Evolutionary conservation across 1,140 invertebrate genomes (phyloP), one percentile per base, ranked within the genome.

Genomic region (Sminthurides bifidus): DNA sequence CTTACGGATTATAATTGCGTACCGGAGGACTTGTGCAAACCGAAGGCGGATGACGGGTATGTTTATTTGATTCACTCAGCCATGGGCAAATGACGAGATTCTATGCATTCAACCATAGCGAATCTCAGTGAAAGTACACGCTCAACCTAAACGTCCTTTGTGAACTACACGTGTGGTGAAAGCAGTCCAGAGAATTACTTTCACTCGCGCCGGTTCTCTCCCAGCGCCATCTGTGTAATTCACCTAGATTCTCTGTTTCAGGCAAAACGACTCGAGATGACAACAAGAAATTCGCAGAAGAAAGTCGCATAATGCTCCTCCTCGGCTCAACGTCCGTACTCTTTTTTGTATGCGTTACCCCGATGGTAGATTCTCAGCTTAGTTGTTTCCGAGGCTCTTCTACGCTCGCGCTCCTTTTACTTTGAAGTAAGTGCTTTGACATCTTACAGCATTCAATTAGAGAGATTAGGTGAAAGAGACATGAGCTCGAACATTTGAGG

Each of bases 351-450:
- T 84, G 83, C 67, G 81, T 84, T 46, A 84, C 81, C 17, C 83
- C 83, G 0, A 83, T 84, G 77, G 81, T 82, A 26, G n/a, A 80
- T 84, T 51, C 70, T 85, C 0, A 82, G 82, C 59, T 76, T 83
- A 43, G 82, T 81, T 23, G 71, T 83, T 31, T 79, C 77, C 21
- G 76, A 81, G 56, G 71, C 71, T 49, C 79, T 81, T 63, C 72
- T 81, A 49, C 74, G 73, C 29, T 61, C 54, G 48, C 74, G 73
- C 29, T 61, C 54, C 8, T 81, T 79, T 64, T 74, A 77, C 52
- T 82, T 82, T 67, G 80, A 82, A 73, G 79, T 78, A 67, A 66
- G 64, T 68, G n/a, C n/a, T n/a, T n/a, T n/a, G n/a, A n/a, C n/a
- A n/a, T n/a, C n/a, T n/a, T n/a, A n/a, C n/a, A n/a, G n/a, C n/a